These are phyloP conservation scores for Melospiza georgiana DNA, from an alignment of 2,113 vertebrate genomes.

Conservation along the genomic window DNA sequence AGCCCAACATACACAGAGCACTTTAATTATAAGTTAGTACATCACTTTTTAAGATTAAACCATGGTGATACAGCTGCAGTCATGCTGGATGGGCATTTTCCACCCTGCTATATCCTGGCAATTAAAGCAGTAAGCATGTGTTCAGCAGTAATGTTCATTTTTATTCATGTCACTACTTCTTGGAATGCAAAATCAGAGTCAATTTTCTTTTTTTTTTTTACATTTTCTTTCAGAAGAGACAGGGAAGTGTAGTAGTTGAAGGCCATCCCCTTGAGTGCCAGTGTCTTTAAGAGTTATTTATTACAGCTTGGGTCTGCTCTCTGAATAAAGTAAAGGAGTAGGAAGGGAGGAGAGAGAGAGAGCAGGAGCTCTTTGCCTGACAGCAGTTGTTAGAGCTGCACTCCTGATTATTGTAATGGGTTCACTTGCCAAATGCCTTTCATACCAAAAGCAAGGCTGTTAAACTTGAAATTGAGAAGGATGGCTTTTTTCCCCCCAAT, in stretches of 20 bases:
- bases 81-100: not conserved
- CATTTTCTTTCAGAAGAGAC: not conserved
- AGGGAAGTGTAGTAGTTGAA: not conserved
- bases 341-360: not conserved
- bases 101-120: not conserved
- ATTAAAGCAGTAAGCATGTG: not conserved
- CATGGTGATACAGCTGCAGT: rapidly evolving
- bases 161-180: not conserved
- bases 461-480: not conserved
- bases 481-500: not conserved
- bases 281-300: not conserved
- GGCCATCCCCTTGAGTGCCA: not conserved
- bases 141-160: not conserved
- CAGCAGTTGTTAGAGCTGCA: constrained; percentile 25
- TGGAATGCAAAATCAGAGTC: not conserved
- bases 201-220: not conserved
- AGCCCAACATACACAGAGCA: not conserved
- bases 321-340: not conserved
- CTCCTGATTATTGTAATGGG: constrained; percentile 40
- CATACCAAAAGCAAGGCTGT: constrained; percentile 35
- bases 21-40: not conserved
- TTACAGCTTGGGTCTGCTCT: not conserved
- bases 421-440: constrained; percentile 44
- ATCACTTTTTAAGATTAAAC: not conserved
- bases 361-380: constrained; percentile 37